phyloP scores from a whole-genome alignment of 2,888 invertebrate genomes.

The Drosophila nigricruria region DNA sequence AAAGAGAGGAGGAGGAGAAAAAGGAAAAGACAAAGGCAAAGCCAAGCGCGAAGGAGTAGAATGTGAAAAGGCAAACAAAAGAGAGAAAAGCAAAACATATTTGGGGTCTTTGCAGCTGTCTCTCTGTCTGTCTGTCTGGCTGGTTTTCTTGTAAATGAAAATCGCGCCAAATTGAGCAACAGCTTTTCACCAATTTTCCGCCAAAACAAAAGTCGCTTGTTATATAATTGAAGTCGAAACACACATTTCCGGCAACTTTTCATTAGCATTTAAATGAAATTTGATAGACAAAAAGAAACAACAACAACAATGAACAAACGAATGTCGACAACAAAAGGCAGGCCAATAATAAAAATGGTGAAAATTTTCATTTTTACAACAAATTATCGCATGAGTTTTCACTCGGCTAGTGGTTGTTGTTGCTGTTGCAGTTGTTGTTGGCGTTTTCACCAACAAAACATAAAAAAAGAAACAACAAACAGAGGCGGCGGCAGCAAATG shows the following conservation, averaged over 20 bases:
- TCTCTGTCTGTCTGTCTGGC: slow-evolving; percentile 10
- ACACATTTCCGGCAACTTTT: slow-evolving; percentile 74
- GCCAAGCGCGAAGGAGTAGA: not conserved
- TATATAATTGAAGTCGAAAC: slow-evolving; percentile 67
- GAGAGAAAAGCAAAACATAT: not conserved
- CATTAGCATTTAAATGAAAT: slow-evolving; percentile 79
- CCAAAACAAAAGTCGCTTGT: slow-evolving; percentile 41
- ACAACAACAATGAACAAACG: slow-evolving; percentile 12
- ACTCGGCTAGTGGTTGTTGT: slow-evolving; percentile 48
- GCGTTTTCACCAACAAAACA: slow-evolving; percentile 55
- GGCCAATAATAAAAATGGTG: slow-evolving; percentile 74
- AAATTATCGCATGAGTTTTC: slow-evolving; percentile 82
- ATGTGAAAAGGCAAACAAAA: not conserved
- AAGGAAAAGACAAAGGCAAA: not conserved
- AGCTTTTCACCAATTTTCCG: slow-evolving; percentile 57
- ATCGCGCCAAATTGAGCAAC: slow-evolving; percentile 52
- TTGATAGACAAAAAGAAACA: slow-evolving; percentile 51
- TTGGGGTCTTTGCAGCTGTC: slow-evolving; percentile 21
- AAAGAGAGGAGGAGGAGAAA: not conserved
- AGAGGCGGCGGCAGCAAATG: slow-evolving; percentile 49
- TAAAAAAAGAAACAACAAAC: slow-evolving; percentile 35
- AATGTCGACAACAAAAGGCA: slow-evolving; percentile 61
- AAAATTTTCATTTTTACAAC: slow-evolving; percentile 80
- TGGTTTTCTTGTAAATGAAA: slow-evolving; percentile 41
- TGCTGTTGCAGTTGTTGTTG: slow-evolving; percentile 9